phyloP scores from a whole-genome alignment of 2,113 vertebrate species.

The Polyodon spathula region DNA sequence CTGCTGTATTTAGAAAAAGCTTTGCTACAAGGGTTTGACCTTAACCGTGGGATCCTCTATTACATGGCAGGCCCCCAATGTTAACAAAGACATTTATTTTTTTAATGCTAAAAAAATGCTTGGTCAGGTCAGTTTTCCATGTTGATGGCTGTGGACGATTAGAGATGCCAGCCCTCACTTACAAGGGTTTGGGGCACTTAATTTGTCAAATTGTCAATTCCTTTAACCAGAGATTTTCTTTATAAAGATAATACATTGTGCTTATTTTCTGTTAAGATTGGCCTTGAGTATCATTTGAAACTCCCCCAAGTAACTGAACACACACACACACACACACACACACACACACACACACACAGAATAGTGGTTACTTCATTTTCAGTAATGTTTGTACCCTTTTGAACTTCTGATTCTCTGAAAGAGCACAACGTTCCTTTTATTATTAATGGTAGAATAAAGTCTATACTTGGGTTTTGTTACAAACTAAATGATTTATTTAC shows the following conservation, averaged over 20 bases:
- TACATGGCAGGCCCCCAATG: too few species aligned
- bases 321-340: neutral
- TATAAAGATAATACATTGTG: conserved; percentile 2
- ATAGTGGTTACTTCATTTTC: conserved; percentile 52
- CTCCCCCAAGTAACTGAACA: conserved; percentile 9
- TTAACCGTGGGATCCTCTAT: too few species aligned
- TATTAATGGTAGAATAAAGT: conserved; percentile 54
- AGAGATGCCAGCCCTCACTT: too few species aligned
- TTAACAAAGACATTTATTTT: too few species aligned
- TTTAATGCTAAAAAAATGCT: too few species aligned
- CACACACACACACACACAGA: conserved; percentile 14
- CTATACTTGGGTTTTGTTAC: conserved; percentile 53
- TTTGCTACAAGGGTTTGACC: too few species aligned
- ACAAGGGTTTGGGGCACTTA: neutral
- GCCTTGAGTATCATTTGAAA: conserved; percentile 29
- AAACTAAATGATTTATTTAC: conserved; percentile 69
- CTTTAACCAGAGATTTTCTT: neutral
- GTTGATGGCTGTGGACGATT: too few species aligned
- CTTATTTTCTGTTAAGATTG: conserved; percentile 12
- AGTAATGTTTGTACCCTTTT: conserved; percentile 45
- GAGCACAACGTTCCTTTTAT: conserved; percentile 40
- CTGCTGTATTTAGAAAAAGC: too few species aligned
- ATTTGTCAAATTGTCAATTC: neutral
- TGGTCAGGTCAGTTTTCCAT: too few species aligned
- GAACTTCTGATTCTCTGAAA: conserved; percentile 39